Base-by-base conservation (phyloP, 2,113 vertebrate genomes). In the Spea bombifrons region DNA sequence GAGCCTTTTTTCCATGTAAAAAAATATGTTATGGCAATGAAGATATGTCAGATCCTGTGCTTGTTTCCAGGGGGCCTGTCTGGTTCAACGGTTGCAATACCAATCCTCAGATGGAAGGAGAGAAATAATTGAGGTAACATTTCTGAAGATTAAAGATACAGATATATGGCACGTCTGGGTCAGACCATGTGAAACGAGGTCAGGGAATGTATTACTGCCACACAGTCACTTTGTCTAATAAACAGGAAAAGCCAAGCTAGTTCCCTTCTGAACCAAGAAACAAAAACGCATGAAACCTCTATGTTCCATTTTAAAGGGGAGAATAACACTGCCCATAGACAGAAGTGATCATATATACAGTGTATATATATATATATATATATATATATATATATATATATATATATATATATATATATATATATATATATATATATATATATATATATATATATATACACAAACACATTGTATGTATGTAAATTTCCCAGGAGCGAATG, bases 161-260 rank as follows among this genome's bases (percentile, higher is more conserved):
- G 67, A 78, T 65, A 64, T 50, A 65, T 66, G 61, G 61, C 30
- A 53, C 66, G 76, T 72, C 76, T 73, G 63, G 76, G 76, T 73
- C 70, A 73, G 30, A 69, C 45, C 7, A 52, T 47, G 76, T 57
- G 49, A 73, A 72, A 66, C 71, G 50, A 79, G 69, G 76, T 66
- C 76, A 73, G 52, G 8, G 59, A 4, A 44, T 30, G 69, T 71
- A 16, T 30, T 63, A 46, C 69, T 43, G 69, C 59, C 70, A 57
- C 61, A 73, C 15, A 44, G 76, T 47, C 59, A 64, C 76, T 68
- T 13, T 77, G 66, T 70, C 68, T 71, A 69, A 63, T 64, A 45
- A 78, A 63, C 68, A 71, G 76, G 67, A 78, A 78, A 43, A 71
- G 65, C 52, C 15, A 2, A 3, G 45, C 53, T 59, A 48, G 43